phyloP scores from a whole-genome alignment of 2,797 vertebrate species.

The Anniella stebbinsi region DNA sequence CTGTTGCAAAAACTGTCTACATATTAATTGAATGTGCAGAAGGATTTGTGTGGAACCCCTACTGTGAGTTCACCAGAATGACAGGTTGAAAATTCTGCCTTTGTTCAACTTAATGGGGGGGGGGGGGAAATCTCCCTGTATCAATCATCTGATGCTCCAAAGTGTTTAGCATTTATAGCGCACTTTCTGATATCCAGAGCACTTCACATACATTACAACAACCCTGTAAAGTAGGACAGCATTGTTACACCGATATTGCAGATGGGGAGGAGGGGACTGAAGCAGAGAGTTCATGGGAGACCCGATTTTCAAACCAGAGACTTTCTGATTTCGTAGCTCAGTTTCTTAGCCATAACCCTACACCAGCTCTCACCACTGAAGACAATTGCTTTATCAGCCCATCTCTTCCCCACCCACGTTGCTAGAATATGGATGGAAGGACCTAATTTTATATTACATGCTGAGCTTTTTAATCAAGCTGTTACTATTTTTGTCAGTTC shows the following conservation, averaged over 20 bases:
- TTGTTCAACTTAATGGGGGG: background rate
- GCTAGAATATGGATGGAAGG: background rate
- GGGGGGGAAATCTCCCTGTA: too few relatives aligned
- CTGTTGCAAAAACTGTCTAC: background rate
- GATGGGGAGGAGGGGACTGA: background rate
- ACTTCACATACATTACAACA: too few relatives aligned
- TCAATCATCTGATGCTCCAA: too few relatives aligned
- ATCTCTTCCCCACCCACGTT: background rate
- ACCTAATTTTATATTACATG: background rate
- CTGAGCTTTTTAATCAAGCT: background rate
- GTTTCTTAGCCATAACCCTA: background rate
- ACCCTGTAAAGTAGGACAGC: too few relatives aligned
- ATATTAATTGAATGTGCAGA: background rate
- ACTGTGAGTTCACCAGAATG: background rate
- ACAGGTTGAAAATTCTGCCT: background rate
- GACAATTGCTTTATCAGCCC: background rate
- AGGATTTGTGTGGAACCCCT: background rate
- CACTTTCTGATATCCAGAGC: too few relatives aligned
- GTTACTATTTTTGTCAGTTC: background rate
- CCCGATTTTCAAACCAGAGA: background rate
- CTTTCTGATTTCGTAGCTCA: background rate
- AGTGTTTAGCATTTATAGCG: too few relatives aligned
- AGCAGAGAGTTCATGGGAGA: background rate
- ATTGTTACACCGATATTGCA: background rate
- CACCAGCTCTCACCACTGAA: background rate